These are phyloP conservation scores for Phoxinus phoxinus DNA, from an alignment of 2,113 vertebrate genomes.

Conservation along the genomic window DNA sequence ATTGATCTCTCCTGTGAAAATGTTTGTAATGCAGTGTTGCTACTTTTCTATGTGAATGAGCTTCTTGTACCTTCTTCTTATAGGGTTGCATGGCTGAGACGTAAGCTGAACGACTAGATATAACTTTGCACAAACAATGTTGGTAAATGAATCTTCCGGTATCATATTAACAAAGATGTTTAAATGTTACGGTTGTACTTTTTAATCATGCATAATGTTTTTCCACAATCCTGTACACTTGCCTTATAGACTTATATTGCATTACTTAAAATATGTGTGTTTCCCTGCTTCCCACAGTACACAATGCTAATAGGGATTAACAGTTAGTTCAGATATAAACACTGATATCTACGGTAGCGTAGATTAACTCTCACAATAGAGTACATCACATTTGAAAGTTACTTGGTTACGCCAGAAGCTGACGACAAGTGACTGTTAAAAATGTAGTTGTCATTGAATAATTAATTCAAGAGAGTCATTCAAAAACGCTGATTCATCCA, in stretches of 20 bases:
- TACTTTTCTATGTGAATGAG: background rate
- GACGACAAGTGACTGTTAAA: too few relatives aligned
- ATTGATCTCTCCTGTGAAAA: background rate
- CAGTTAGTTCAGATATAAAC: too few relatives aligned
- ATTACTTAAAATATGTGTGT: background rate
- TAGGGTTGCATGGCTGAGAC: background rate
- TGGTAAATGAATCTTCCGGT: too few relatives aligned
- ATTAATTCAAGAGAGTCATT: too few relatives aligned
- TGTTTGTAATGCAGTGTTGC: background rate
- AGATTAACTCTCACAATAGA: too few relatives aligned
- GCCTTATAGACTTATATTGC: background rate
- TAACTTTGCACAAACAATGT: background rate
- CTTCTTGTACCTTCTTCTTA: background rate
- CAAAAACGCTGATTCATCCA: too few relatives aligned
- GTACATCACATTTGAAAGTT: too few relatives aligned
- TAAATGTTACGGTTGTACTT: background rate
- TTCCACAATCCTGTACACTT: background rate
- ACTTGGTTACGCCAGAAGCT: too few relatives aligned
- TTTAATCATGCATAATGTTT: background rate
- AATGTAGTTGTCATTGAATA: too few relatives aligned
- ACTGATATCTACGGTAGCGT: too few relatives aligned
- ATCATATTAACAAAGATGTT: too few relatives aligned
- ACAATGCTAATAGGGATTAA: background rate
- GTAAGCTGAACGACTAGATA: background rate
- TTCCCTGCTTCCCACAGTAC: background rate